Evolutionary conservation across 2,797 vertebrate species (phyloP).

Genomic region (Etheostoma nigrum): DNA sequence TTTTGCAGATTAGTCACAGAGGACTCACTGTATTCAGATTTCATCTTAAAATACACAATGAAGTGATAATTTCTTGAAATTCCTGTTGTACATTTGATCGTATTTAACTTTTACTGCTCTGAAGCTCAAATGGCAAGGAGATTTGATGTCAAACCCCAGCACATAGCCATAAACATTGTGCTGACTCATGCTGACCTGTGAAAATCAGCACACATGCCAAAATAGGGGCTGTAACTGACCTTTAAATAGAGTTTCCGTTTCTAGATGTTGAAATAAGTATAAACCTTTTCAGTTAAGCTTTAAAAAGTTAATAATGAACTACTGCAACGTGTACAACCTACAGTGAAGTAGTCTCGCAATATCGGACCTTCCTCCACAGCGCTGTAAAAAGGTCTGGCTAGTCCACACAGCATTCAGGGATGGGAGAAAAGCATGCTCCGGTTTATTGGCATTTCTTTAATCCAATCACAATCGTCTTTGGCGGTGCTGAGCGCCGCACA

Average conservation of each 20-base stretch:
- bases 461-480: no score
- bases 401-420: no score
- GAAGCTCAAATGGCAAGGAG: not conserved
- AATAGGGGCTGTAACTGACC: not conserved
- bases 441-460: no score
- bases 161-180: not conserved
- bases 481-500: no score
- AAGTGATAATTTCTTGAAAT: not conserved
- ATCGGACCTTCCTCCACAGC: no score
- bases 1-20: not conserved
- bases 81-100: not conserved
- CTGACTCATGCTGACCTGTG: constrained; percentile 7
- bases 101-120: not conserved
- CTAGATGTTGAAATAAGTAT: not conserved
- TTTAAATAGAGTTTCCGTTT: not conserved
- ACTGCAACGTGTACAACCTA: no score
- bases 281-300: not conserved
- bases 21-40: not conserved
- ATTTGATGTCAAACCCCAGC: not conserved
- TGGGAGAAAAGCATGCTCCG: no score
- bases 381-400: no score
- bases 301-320: not conserved
- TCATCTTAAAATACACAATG: not conserved
- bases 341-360: no score
- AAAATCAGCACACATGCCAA: not conserved